Evolutionary conservation across 2,888 invertebrate genomes (phyloP), one percentile per base, ranked within the genome.

Genomic region (Belgica antarctica): DNA sequence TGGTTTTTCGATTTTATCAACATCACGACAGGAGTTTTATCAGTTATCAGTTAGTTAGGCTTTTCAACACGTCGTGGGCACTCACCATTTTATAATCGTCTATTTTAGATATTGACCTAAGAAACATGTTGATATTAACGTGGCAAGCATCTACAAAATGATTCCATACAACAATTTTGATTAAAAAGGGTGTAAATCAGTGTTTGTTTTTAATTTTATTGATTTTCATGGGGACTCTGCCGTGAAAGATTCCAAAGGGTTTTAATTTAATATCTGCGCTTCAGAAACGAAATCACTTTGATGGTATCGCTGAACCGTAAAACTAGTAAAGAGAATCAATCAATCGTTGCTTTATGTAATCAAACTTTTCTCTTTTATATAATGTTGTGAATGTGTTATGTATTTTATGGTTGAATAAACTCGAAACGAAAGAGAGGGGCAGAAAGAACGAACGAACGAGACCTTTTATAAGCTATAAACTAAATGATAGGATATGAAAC

Each of bases 41-140:
- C n/a, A n/a, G n/a, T n/a, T n/a, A n/a, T n/a, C n/a, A n/a, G n/a
- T n/a, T n/a, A n/a, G n/a, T n/a, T n/a, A n/a, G n/a, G n/a, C n/a
- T n/a, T 46, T 12, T 5, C 15, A n/a, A 15, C 15, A n/a, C 8
- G 46, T 17, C 3, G 12, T 7, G 3, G n/a, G 17, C 81, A 92
- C 94, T 94, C 90, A 95, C 96, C 96, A 96, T 96, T 87, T 94
- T 93, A 85, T 94, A 94, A 89, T 96, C 96, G 85, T 95, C 93
- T 86, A 96, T 96, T 90, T 95, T 94, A 88, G 94, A 94, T 87
- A 96, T 94, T 85, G 95, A 96, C 81, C 96, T 89, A 76, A 96
- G 90, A 84, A 88, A 93, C 86, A 96, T 88, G 90, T 96, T 96
- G 87, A 96, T 94, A 81, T 84, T 83, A 79, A 96, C 95, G 83